phyloP scores from a whole-genome alignment of 2,888 invertebrate genomes.

The Creontiades dilutus region DNA sequence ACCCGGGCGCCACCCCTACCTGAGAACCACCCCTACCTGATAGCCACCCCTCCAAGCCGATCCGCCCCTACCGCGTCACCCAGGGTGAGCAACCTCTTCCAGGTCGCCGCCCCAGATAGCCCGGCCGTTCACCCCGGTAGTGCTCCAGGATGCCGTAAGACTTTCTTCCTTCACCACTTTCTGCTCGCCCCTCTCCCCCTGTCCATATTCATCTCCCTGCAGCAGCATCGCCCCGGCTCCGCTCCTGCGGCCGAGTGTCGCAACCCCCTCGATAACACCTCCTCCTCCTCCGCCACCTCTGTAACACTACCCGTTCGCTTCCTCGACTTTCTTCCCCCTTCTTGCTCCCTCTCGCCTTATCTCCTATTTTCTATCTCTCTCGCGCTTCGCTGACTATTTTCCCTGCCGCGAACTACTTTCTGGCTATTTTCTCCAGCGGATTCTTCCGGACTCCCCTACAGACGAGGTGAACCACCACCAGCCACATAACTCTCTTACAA shows the following conservation, averaged over 20 bases:
- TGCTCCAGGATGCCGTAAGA: neutral
- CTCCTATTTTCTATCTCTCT: conserved; percentile 14
- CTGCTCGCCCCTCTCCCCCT: neutral
- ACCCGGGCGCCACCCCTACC: neutral
- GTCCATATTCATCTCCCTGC: neutral
- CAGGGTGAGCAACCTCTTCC: conserved; percentile 8
- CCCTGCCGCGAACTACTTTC: neutral
- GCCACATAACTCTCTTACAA: conserved; percentile 29
- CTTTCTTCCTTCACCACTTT: conserved; percentile 54
- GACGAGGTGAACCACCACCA: neutral
- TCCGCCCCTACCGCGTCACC: neutral
- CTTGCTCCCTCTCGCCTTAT: neutral
- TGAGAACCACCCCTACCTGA: neutral
- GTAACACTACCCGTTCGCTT: conserved; percentile 1
- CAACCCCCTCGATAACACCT: neutral
- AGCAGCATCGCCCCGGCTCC: neutral
- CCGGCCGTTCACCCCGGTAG: conserved; percentile 50
- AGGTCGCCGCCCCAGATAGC: conserved; percentile 41
- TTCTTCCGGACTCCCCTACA: conserved; percentile 1
- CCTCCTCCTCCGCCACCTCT: neutral
- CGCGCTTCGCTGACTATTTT: neutral
- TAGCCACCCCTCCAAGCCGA: neutral
- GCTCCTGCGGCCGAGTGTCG: conserved; percentile 12
- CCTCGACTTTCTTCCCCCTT: conserved; percentile 19
- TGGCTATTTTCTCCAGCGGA: neutral